Conservation (phyloP, 2,888 invertebrate genomes). For the Craniophora ligustri region DNA sequence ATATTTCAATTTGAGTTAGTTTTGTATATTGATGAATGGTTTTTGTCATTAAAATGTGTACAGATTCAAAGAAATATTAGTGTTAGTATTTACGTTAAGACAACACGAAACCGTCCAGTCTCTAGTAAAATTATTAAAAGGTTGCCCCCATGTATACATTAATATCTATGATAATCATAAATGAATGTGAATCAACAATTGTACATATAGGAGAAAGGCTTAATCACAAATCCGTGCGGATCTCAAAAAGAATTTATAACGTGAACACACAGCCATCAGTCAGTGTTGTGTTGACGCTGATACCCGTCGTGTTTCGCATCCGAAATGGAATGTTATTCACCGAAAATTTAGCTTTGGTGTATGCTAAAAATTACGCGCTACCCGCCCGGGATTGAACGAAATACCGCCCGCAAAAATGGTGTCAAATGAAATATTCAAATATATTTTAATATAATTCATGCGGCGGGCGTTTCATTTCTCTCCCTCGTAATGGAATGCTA, state of each 20-base stretch:
- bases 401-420: constrained; percentile 87
- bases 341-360: constrained; percentile 83
- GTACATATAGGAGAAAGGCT: constrained; percentile 54
- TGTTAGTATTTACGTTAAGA: too few relatives aligned
- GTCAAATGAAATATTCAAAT: constrained; percentile 89
- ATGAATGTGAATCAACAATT: constrained; percentile 29
- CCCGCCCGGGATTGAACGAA: constrained; percentile 85
- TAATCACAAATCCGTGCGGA: constrained; percentile 71
- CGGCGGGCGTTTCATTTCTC: constrained; percentile 89
- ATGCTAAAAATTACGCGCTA: constrained; percentile 87
- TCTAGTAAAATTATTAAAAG: constrained; percentile 21
- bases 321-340: constrained; percentile 88
- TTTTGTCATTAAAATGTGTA: too few relatives aligned
- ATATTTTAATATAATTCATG: constrained; percentile 89
- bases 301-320: constrained; percentile 84
- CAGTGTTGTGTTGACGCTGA: constrained; percentile 86
- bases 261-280: constrained; percentile 79
- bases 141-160: constrained; percentile 22
- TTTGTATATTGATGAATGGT: constrained; percentile 5
- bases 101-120: background rate
- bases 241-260: constrained; percentile 81
- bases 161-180: constrained; percentile 33
- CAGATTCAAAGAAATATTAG: too few relatives aligned
- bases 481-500: constrained; percentile 89
- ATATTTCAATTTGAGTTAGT: constrained; percentile 1